These are phyloP conservation scores for Drosophila lowei DNA, from an alignment of 1,140 invertebrate genomes.

Conservation along the genomic window DNA sequence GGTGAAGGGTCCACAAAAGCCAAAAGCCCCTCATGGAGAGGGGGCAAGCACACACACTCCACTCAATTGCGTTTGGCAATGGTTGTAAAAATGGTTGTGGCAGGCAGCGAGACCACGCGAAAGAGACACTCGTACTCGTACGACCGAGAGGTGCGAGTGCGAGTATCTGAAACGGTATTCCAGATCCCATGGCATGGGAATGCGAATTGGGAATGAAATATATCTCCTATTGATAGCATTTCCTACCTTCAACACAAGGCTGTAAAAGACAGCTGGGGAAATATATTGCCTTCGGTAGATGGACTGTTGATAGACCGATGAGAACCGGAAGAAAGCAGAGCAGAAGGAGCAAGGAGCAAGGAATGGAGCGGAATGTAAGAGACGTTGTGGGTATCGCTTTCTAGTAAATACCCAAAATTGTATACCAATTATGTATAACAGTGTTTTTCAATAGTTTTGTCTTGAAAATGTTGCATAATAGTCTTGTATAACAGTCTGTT, in stretches of 20 bases:
- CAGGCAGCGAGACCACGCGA: not conserved
- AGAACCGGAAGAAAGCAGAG: too few species aligned
- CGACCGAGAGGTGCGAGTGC: not conserved
- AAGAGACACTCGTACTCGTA: not conserved
- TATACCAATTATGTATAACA: too few species aligned
- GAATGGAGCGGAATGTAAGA: too few species aligned
- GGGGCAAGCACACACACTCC: slow-evolving; percentile 11
- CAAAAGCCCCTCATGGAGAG: slow-evolving; percentile 22
- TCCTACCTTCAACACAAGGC: not conserved
- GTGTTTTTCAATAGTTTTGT: too few species aligned
- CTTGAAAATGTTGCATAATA: too few species aligned
- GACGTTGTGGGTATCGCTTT: too few species aligned
- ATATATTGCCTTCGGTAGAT: too few species aligned
- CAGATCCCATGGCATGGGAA: not conserved
- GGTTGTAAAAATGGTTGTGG: slow-evolving; percentile 41
- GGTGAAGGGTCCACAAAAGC: slow-evolving; percentile 25
- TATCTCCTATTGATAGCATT: not conserved
- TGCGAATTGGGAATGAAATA: not conserved
- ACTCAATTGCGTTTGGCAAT: slow-evolving; percentile 40
- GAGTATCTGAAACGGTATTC: not conserved
- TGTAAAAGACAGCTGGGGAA: too few species aligned
- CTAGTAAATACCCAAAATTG: too few species aligned
- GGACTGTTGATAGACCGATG: too few species aligned
- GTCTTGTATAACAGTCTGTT: too few species aligned
- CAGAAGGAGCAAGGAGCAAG: too few species aligned